These are phyloP conservation scores for Corythornis madagascariensis DNA, from an alignment of 2,113 vertebrate genomes.

Conservation along the genomic window DNA sequence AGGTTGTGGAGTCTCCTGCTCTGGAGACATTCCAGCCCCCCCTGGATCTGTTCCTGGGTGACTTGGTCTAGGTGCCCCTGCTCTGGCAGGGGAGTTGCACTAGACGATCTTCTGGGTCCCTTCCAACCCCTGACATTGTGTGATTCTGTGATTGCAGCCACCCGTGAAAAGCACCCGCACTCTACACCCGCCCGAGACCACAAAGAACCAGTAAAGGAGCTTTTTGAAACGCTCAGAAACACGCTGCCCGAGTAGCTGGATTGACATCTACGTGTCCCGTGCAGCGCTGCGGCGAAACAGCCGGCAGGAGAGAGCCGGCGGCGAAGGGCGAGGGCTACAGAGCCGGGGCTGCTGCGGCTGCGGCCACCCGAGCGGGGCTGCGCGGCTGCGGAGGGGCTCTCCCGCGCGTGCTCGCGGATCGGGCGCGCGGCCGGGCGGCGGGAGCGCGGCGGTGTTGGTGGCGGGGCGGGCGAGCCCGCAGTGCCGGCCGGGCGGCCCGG, in stretches of 20 bases:
- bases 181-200: neutral
- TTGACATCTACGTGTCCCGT: neutral
- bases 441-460: neutral
- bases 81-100: too few relatives aligned
- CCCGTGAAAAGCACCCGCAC: neutral
- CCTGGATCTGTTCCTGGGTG: too few relatives aligned
- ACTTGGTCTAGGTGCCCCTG: too few relatives aligned
- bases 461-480: neutral
- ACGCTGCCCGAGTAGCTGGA: rapidly evolving
- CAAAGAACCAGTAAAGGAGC: neutral
- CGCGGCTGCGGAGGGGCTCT: too few relatives aligned
- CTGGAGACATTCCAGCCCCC: too few relatives aligned
- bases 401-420: neutral
- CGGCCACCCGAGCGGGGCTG: neutral
- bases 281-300: neutral
- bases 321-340: neutral
- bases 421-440: neutral
- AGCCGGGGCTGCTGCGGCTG: neutral
- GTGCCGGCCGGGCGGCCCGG: neutral
- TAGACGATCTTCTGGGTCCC: too few relatives aligned
- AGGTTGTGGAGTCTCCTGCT: too few relatives aligned
- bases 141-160: neutral
- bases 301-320: rapidly evolving
- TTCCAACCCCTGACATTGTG: too few relatives aligned
- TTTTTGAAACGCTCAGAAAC: neutral